These are phyloP conservation scores for Phrixothrix hirtus DNA, from an alignment of 2,888 invertebrate genomes.

Conservation along the genomic window DNA sequence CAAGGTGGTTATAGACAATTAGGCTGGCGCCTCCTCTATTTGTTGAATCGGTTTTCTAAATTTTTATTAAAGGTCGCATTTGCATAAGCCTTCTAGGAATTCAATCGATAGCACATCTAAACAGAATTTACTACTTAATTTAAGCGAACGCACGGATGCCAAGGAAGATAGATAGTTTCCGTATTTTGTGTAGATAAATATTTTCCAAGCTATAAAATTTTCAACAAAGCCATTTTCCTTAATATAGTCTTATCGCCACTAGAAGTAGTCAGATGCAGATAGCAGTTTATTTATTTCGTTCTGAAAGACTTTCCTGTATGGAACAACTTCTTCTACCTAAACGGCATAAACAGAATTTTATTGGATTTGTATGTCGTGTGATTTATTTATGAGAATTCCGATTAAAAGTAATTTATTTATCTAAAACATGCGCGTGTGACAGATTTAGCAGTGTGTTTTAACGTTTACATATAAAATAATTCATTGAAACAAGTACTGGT, in stretches of 20 bases:
- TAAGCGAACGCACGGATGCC: constrained; percentile 28
- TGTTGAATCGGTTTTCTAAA: neutral
- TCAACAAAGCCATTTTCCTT: constrained; percentile 41
- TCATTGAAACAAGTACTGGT: constrained; percentile 4
- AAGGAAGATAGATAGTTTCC: constrained; percentile 39
- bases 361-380: constrained; percentile 9
- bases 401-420: constrained; percentile 12
- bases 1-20: neutral
- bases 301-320: constrained; percentile 7
- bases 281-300: constrained; percentile 31
- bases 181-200: constrained; percentile 35
- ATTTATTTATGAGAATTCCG: constrained; percentile 14
- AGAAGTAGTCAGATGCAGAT: constrained; percentile 42
- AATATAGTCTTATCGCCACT: constrained; percentile 42
- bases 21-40: neutral
- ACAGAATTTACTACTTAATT: constrained; percentile 30
- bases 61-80: neutral
- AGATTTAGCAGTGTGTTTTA: neutral
- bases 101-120: constrained; percentile 21
- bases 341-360: constrained; percentile 2
- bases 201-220: constrained; percentile 43
- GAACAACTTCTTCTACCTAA: constrained; percentile 8
- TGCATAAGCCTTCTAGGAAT: constrained; percentile 14
- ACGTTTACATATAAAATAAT: constrained; percentile 9
- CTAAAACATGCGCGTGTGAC: constrained; percentile 3